Conservation (phyloP, 2,797 vertebrate species). For the Peromyscus attwateri region DNA sequence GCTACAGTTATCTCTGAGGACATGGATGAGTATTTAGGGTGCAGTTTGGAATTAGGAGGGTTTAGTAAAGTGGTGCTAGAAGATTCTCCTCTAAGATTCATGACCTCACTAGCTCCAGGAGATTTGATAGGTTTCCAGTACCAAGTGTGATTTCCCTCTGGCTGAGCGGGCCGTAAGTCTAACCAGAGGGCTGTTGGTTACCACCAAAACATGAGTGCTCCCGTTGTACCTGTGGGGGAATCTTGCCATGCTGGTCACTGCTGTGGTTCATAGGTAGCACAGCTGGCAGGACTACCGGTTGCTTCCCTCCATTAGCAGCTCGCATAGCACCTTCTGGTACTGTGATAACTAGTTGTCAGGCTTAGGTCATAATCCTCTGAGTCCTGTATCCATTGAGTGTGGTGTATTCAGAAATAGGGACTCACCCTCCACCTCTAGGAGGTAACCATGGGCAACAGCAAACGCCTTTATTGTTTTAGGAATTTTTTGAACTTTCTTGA, state of each 20-base stretch:
- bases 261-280: too few species aligned
- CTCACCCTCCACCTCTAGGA: too few species aligned
- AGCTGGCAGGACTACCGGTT: not conserved
- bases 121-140: not conserved
- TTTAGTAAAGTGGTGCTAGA: not conserved
- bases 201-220: too few species aligned
- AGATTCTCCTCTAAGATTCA: not conserved
- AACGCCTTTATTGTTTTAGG: not conserved
- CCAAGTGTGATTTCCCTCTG: not conserved
- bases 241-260: not conserved
- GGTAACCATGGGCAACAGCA: not conserved
- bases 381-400: not conserved
- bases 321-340: not conserved
- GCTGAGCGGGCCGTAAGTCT: not conserved
- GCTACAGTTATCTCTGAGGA: not conserved
- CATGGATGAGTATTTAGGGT: not conserved
- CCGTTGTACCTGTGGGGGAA: not conserved
- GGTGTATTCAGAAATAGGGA: not conserved
- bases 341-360: not conserved
- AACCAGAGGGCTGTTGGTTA: not conserved
- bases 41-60: not conserved
- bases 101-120: not conserved
- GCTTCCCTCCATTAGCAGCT: not conserved
- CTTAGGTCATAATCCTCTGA: not conserved
- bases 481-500: not conserved